Evolutionary conservation across 2,888 invertebrate species (phyloP), one percentile per base, ranked within the genome.

Genomic region (Balanococcus diminutus): DNA sequence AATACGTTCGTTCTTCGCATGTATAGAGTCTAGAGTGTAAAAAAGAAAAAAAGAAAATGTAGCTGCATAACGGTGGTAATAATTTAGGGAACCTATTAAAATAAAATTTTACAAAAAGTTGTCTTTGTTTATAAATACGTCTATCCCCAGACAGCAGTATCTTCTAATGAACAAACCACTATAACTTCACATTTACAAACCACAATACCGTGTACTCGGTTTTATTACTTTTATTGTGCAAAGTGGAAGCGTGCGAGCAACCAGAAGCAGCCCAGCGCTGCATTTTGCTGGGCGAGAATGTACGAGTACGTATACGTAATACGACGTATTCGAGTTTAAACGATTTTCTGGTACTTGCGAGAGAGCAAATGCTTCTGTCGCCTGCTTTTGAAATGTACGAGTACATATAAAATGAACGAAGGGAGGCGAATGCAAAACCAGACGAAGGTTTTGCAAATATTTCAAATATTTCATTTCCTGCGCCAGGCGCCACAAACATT

Each of bases 381-480:
- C 31, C 25, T 72, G 14, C 31, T 72, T 72, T 72, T 72, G 31
- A 72, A 72, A 72, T 72, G 31, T 31, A 31, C 36, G 36, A 36
- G 36, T 5, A 42, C 42, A n/a, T n/a, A n/a, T n/a, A n/a, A n/a
- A n/a, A n/a, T n/a, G 1, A 11, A 16, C 16, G 16, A n/a, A 36
- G 42, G 2, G 42, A 42, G 11, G 14, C 42, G 42, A 16, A 42
- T 11, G 42, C 42, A n/a, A n/a, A n/a, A n/a, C n/a, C n/a, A n/a
- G n/a, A n/a, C n/a, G 42, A 42, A 72, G 31, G 72, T 72, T 72
- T 72, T 31, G 72, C 72, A 31, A 72, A 72, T 72, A 72, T 72
- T 72, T 72, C 72, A 72, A 72, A 72, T 72, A 72, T 72, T 72
- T 72, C 72, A 72, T 72, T 72, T 72, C 72, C 72, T 72, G 72